Evolutionary conservation across 2,888 invertebrate species (phyloP).

Genomic region (Caenorhabditis drosophilae): DNA sequence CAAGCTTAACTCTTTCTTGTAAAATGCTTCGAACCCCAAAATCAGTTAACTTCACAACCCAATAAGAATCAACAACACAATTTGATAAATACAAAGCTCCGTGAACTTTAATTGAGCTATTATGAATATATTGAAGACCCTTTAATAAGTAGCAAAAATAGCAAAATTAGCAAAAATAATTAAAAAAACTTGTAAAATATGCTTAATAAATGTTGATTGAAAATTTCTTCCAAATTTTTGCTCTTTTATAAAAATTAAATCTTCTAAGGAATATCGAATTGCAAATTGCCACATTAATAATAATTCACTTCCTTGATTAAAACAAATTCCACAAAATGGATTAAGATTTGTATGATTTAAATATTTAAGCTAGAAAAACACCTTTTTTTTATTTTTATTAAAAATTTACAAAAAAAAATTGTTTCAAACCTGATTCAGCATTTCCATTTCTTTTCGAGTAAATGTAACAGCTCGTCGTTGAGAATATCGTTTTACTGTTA

Average conservation of each 20-base stretch:
- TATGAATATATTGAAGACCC: slow-evolving; percentile 51
- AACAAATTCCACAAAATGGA: slow-evolving; percentile 49
- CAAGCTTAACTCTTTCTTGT: slow-evolving; percentile 31
- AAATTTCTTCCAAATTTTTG: slow-evolving; percentile 54
- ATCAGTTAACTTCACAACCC: slow-evolving; percentile 55
- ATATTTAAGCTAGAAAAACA: slow-evolving; percentile 42
- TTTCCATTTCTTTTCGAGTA: slow-evolving; percentile 45
- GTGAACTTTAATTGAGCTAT: slow-evolving; percentile 43
- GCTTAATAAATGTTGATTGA: slow-evolving; percentile 50
- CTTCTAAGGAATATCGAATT: slow-evolving; percentile 43
- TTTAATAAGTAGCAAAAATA: slow-evolving; percentile 7
- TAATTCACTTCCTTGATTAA: slow-evolving; percentile 47
- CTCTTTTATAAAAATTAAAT: slow-evolving; percentile 43
- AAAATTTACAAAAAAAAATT: not conserved
- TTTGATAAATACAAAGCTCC: slow-evolving; percentile 50
- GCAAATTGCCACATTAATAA: slow-evolving; percentile 45
- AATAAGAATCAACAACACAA: slow-evolving; percentile 55
- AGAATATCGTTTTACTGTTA: slow-evolving; percentile 34
- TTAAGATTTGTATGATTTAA: slow-evolving; percentile 46
- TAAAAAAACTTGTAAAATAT: slow-evolving; percentile 40
- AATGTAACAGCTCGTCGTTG: slow-evolving; percentile 47
- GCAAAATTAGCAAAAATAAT: not conserved
- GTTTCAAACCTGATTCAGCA: slow-evolving; percentile 43
- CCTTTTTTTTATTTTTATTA: not conserved
- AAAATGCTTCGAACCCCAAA: slow-evolving; percentile 43